phyloP scores from a whole-genome alignment of 2,113 vertebrate species.

The Damaliscus lunatus region DNA sequence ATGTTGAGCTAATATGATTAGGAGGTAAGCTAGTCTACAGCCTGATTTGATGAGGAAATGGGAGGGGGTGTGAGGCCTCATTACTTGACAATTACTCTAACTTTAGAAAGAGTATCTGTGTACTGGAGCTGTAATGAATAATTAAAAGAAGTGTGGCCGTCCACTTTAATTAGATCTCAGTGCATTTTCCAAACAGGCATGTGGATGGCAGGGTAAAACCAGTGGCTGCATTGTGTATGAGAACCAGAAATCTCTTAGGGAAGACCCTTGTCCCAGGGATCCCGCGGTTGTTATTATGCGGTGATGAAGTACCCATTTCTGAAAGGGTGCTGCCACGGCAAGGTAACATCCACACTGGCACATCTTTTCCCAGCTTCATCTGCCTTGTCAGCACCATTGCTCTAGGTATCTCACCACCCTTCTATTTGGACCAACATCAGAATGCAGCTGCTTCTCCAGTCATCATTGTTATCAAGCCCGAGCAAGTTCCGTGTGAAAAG shows the following conservation, averaged over 20 bases:
- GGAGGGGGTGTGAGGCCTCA: neutral
- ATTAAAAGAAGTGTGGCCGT: neutral
- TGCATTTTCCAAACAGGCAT: neutral
- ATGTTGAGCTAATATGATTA: conserved; percentile 42
- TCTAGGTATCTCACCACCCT: conserved; percentile 61
- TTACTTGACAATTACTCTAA: conserved; percentile 4
- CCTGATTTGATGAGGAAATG: conserved; percentile 21
- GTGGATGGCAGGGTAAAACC: neutral
- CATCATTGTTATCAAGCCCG: conserved; percentile 78
- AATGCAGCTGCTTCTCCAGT: conserved; percentile 76
- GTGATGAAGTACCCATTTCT: neutral
- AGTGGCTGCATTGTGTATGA: neutral
- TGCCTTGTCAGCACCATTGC: conserved; percentile 80
- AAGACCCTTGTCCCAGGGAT: neutral
- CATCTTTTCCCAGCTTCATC: conserved; percentile 74
- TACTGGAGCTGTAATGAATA: neutral
- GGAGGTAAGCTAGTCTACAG: neutral
- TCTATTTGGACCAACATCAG: conserved; percentile 81
- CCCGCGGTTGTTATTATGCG: neutral
- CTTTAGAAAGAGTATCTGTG: conserved; percentile 44
- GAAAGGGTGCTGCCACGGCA: conserved; percentile 45
- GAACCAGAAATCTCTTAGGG: neutral
- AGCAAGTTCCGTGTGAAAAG: conserved; percentile 82
- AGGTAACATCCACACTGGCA: conserved; percentile 63
- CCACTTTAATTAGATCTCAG: conserved; percentile 43